Conservation (phyloP, 2,113 vertebrate genomes). For the Picathartes gymnocephalus region DNA sequence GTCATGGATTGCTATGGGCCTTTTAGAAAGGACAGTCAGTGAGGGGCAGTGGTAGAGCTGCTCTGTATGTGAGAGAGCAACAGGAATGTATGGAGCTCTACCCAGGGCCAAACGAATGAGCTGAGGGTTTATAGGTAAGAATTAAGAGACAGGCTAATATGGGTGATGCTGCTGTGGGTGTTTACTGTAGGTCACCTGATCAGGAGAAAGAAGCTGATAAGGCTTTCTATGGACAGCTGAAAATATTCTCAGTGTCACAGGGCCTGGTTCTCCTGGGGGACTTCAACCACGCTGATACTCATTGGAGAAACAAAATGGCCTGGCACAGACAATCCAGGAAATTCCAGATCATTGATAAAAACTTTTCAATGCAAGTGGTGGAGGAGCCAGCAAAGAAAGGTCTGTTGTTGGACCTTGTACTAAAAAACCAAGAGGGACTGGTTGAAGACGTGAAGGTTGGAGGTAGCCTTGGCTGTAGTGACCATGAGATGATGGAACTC, state of each 20-base stretch:
- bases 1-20: no score
- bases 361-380: not conserved
- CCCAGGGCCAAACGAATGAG: not conserved
- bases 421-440: not conserved
- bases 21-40: not conserved
- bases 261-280: not conserved
- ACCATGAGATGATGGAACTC: not conserved
- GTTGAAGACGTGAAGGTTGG: not conserved
- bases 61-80: not conserved
- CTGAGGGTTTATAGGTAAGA: not conserved
- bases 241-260: not conserved
- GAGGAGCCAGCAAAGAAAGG: not conserved
- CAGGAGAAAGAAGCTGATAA: not conserved
- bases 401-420: not conserved
- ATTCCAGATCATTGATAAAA: not conserved
- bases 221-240: not conserved
- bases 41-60: not conserved
- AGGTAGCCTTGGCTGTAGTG: not conserved
- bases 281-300: not conserved
- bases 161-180: not conserved
- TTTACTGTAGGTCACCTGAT: not conserved
- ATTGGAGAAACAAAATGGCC: not conserved
- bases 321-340: not conserved
- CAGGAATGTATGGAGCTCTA: not conserved
- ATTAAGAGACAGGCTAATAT: not conserved